Percentiles rank a stretch among this genome's conserved stretches.
Evolutionary conservation across 2,888 invertebrate species (phyloP).

Genomic region (Unio pictorum): DNA sequence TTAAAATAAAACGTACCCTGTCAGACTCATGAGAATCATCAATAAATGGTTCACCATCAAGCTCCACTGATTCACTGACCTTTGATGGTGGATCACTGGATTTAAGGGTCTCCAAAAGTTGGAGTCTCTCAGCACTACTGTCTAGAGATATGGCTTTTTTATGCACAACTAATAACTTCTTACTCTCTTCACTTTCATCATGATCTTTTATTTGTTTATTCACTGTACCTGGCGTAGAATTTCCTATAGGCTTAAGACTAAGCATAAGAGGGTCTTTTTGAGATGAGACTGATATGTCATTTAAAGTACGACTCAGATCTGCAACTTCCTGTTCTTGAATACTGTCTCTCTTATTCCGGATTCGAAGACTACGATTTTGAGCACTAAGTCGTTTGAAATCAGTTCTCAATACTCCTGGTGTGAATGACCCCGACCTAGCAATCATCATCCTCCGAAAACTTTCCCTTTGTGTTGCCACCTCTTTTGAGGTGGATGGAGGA

Average conservation of each 20-base stretch:
- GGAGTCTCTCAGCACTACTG: conserved; percentile 32
- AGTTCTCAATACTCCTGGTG: conserved; percentile 31
- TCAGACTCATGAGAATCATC: conserved; percentile 40
- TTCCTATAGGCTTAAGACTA: no score
- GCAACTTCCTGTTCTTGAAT: conserved; percentile 18
- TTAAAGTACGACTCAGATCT: no score
- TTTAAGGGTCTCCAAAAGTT: conserved; percentile 29
- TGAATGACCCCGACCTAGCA: conserved; percentile 50
- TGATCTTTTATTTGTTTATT: no score
- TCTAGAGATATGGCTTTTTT: conserved; percentile 36
- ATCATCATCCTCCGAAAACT: conserved; percentile 63
- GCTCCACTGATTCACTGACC: conserved; percentile 22
- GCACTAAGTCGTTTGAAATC: conserved; percentile 20
- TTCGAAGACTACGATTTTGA: conserved; percentile 29
- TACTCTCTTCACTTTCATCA: conserved; percentile 28
- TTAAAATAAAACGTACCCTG: background rate
- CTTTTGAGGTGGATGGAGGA: conserved; percentile 60
- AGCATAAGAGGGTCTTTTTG: no score
- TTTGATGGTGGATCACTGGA: conserved; percentile 23
- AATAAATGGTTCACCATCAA: conserved; percentile 29
- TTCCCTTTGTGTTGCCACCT: conserved; percentile 59
- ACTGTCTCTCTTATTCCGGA: conserved; percentile 21
- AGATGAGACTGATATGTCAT: no score
- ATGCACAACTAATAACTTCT: conserved; percentile 30
- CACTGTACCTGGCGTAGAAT: no score